Evolutionary conservation across 2,797 vertebrate genomes (phyloP).

Genomic region (Lithobates sylvaticus): DNA sequence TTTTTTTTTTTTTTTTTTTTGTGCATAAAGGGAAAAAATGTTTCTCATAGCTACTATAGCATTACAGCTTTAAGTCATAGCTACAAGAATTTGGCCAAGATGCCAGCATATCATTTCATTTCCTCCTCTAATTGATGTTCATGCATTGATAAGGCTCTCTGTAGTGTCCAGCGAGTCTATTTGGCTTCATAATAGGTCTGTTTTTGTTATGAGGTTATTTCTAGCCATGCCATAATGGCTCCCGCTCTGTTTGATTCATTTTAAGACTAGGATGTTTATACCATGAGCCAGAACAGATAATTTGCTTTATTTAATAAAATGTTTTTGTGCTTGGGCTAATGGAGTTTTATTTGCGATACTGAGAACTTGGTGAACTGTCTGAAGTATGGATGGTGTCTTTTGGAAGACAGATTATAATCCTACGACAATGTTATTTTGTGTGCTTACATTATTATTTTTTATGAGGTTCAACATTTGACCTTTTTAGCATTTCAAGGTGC

Average conservation of each 20-base stretch:
- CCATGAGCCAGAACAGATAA: slow-evolving; percentile 1
- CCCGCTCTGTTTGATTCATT: slow-evolving; percentile 29
- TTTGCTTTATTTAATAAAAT: slow-evolving; percentile 12
- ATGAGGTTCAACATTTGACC: not conserved
- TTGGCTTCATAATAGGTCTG: slow-evolving; percentile 10
- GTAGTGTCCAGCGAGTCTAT: slow-evolving; percentile 17
- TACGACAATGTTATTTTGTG: not conserved
- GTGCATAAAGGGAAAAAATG: slow-evolving; percentile 79
- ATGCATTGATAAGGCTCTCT: slow-evolving; percentile 30
- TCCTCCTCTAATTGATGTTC: slow-evolving; percentile 43
- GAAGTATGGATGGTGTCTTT: not conserved
- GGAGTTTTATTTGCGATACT: slow-evolving; percentile 1
- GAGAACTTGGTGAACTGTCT: slow-evolving; percentile 23
- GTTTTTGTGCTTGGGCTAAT: slow-evolving; percentile 1
- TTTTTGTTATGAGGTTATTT: slow-evolving; percentile 40
- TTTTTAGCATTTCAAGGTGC: not conserved
- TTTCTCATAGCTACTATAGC: slow-evolving; percentile 71
- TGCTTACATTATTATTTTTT: not conserved
- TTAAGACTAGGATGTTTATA: slow-evolving; percentile 5
- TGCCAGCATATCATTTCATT: slow-evolving; percentile 42
- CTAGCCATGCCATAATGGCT: slow-evolving; percentile 25
- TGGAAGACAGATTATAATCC: not conserved
- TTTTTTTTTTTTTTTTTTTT: slow-evolving; percentile 71
- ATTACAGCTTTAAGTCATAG: slow-evolving; percentile 21
- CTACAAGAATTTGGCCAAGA: slow-evolving; percentile 36